Evolutionary conservation across 2,888 invertebrate species (phyloP).

Genomic region (Geotrupes spiniger): DNA sequence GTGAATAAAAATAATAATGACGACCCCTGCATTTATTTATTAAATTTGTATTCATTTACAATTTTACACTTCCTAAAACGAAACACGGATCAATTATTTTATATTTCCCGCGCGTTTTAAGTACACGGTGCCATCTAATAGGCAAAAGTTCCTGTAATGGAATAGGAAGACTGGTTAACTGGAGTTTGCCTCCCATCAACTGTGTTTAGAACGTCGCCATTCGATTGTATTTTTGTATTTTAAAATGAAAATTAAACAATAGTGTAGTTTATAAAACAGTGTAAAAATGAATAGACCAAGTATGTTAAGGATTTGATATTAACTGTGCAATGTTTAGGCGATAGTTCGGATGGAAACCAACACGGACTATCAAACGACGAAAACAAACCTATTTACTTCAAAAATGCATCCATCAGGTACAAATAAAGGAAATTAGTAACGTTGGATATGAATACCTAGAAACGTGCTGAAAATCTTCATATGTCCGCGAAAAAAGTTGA

Average conservation of each 20-base stretch:
- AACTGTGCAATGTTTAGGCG: conserved; percentile 16
- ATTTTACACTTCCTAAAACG: background rate
- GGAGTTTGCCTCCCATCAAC: conserved; percentile 51
- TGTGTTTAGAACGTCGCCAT: conserved; percentile 51
- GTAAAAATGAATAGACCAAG: conserved; percentile 26
- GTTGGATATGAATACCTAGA: conserved; percentile 10
- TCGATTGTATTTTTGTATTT: conserved; percentile 47
- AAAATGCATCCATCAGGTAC: conserved; percentile 45
- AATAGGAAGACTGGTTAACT: conserved; percentile 46
- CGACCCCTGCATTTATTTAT: background rate
- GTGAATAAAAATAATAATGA: background rate
- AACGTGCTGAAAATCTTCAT: conserved; percentile 14
- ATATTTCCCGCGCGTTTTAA: conserved; percentile 6
- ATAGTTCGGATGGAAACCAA: conserved; percentile 15
- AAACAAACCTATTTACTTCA: conserved; percentile 46
- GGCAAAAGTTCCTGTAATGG: conserved; percentile 19
- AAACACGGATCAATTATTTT: conserved; percentile 7
- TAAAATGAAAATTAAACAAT: conserved; percentile 41
- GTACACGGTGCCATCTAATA: conserved; percentile 17
- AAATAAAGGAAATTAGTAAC: conserved; percentile 29
- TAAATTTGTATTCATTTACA: background rate
- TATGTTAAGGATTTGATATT: conserved; percentile 24
- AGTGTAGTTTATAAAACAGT: conserved; percentile 30
- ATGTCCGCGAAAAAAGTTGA: conserved; percentile 16
- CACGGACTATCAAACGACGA: conserved; percentile 37